Conservation (phyloP, 2,113 vertebrate species). For the Lampris incognitus region DNA sequence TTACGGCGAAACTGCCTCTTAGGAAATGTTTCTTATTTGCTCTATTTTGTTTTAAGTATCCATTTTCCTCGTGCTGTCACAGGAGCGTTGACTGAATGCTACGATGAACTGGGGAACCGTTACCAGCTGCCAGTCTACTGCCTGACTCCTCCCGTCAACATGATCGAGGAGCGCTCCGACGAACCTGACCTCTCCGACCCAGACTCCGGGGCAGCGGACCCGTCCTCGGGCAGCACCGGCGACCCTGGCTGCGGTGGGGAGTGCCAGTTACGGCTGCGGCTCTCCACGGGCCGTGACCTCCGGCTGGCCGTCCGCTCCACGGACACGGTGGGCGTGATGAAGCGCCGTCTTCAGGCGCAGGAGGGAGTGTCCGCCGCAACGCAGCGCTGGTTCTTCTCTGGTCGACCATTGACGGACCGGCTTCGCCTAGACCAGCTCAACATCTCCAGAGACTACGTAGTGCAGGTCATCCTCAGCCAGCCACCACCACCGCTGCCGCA, state of each 20-base stretch:
- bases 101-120: conserved; percentile 97
- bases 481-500: conserved; percentile 87
- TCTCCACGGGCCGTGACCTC: conserved; percentile 96
- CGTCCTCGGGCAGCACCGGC: conserved; percentile 79
- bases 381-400: conserved; percentile 99
- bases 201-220: conserved; percentile 63
- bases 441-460: conserved; percentile 98
- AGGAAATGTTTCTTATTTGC: neutral
- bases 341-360: conserved; percentile 88
- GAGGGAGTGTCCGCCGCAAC: conserved; percentile 89
- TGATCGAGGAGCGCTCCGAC: conserved; percentile 96
- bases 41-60: neutral
- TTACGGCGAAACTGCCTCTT: no score
- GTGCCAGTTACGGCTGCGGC: conserved; percentile 93
- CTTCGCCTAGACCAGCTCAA: conserved; percentile 97
- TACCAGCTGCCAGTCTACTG: conserved; percentile 99
- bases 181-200: conserved; percentile 84
- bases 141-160: conserved; percentile 95
- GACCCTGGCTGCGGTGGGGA: conserved; percentile 90
- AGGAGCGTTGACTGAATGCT: conserved; percentile 97
- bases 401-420: conserved; percentile 94
- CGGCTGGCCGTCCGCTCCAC: conserved; percentile 90
- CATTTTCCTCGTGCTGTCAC: neutral
- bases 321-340: conserved; percentile 96
- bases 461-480: conserved; percentile 98